These are phyloP conservation scores for Polylopha cassiicola DNA, from an alignment of 2,888 invertebrate genomes.

Conservation along the genomic window DNA sequence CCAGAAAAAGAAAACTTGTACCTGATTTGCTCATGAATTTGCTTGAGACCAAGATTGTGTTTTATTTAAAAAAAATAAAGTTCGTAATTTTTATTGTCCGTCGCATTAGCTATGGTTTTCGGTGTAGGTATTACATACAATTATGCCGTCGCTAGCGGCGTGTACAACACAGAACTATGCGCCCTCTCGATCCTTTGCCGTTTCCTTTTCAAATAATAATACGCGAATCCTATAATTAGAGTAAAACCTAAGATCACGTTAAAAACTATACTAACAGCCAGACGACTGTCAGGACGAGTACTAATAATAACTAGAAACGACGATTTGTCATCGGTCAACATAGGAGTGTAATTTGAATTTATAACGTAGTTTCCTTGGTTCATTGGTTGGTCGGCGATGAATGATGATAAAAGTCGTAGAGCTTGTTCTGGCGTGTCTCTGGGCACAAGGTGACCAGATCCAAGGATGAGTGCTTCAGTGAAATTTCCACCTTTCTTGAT, in stretches of 20 bases:
- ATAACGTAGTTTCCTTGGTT: slow-evolving; percentile 29
- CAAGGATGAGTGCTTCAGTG: slow-evolving; percentile 74
- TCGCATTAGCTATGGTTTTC: background rate
- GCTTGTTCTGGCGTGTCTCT: slow-evolving; percentile 76
- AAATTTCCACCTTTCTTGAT: slow-evolving; percentile 73
- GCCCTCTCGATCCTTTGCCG: slow-evolving; percentile 39
- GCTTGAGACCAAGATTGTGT: too few relatives aligned
- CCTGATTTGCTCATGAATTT: too few relatives aligned
- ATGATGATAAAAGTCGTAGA: slow-evolving; percentile 40
- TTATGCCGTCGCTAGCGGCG: slow-evolving; percentile 24
- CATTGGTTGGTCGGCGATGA: slow-evolving; percentile 40
- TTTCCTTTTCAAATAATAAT: slow-evolving; percentile 40
- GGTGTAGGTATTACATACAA: background rate
- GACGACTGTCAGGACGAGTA: slow-evolving; percentile 27
- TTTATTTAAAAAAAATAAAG: too few relatives aligned
- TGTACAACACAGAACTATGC: slow-evolving; percentile 41
- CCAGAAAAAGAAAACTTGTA: too few relatives aligned
- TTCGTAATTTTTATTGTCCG: background rate
- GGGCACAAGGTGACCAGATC: slow-evolving; percentile 80
- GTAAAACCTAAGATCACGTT: slow-evolving; percentile 44
- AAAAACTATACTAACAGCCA: slow-evolving; percentile 46
- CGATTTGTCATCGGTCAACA: slow-evolving; percentile 8
- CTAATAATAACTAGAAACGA: background rate
- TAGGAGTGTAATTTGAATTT: slow-evolving; percentile 3
- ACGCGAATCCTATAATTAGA: slow-evolving; percentile 36